Base-by-base conservation (phyloP, 2,113 vertebrate species). In the Podilymbus podiceps region DNA sequence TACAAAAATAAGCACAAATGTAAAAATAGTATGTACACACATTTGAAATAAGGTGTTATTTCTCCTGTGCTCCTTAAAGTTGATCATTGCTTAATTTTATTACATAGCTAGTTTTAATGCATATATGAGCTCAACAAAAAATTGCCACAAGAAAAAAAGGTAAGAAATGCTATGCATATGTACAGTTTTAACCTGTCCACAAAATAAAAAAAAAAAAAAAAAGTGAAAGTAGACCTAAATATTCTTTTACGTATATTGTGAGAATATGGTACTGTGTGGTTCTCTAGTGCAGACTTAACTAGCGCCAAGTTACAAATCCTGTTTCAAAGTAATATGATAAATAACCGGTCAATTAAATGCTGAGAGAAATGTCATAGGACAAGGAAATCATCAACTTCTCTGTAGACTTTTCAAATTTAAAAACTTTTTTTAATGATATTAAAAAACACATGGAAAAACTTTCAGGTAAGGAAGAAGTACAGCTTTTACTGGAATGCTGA, bases 41-140 rank as follows among this genome's bases (percentile, higher is more conserved):
- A 81, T 59, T 63, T 88, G 63, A 89, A 92, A 83, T 69, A 85
- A 38, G 46, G 33, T 68, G 89, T 88, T 76, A 56, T 94, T 87
- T 94, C 28, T 91, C 52, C 35, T 67, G 17, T 11, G 74, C 62
- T 71, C 42, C 42, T 74, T 92, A 47, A 64, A 52, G 46, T 90
- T 66, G 30, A 88, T 91, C 23, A 89, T 7, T 67, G 60, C 9
- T 58, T 35, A 81, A 6, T 8, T 86, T 80, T 77, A 31, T 95
- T 73, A 50, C 9, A 71, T 0, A 0, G 1, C 78, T 97, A 58
- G 4, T 85, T 93, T 77, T n/a, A 92, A 71, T 76, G 59, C 60
- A 89, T 64, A 85, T 89, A 89, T 79, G 71, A 73, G 13, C 35
- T 94, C 62, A 92, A 90, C 64, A 85, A 86, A 95, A 95, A 97